A percentile compares a stretch with the other conserved stretches of the same genome.
phyloP scores from a whole-genome alignment of 2,797 vertebrate species.

The Phoxinus dragarum region DNA sequence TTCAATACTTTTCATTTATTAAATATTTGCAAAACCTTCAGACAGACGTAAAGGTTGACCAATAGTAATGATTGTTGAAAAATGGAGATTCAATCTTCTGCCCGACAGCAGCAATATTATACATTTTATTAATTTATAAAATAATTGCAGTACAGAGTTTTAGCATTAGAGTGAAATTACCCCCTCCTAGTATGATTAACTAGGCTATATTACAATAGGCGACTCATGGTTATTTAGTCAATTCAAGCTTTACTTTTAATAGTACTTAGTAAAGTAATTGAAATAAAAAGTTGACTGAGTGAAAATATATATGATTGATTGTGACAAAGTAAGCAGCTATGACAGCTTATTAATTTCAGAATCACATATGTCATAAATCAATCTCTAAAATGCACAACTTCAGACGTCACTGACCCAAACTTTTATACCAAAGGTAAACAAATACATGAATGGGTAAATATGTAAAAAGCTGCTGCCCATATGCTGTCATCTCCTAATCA shows the following conservation, averaged over 20 bases:
- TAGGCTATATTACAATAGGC: background rate
- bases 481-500: background rate
- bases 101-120: background rate
- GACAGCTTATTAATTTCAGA: background rate
- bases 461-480: background rate
- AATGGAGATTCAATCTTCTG: background rate
- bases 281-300: background rate
- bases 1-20: background rate
- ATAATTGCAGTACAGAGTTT: background rate
- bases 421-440: background rate
- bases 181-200: background rate
- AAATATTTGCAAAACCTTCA: background rate
- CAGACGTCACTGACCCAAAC: background rate
- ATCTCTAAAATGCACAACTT: background rate
- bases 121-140: background rate
- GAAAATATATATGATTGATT: background rate
- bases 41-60: background rate
- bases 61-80: background rate
- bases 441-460: background rate
- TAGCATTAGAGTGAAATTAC: background rate
- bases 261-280: background rate
- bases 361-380: background rate
- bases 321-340: background rate
- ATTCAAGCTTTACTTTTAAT: background rate
- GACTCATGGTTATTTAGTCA: background rate